Evolutionary conservation across 2,888 invertebrate genomes (phyloP), one percentile per base, ranked within the genome.

Genomic region (Heliconius ismenius): DNA sequence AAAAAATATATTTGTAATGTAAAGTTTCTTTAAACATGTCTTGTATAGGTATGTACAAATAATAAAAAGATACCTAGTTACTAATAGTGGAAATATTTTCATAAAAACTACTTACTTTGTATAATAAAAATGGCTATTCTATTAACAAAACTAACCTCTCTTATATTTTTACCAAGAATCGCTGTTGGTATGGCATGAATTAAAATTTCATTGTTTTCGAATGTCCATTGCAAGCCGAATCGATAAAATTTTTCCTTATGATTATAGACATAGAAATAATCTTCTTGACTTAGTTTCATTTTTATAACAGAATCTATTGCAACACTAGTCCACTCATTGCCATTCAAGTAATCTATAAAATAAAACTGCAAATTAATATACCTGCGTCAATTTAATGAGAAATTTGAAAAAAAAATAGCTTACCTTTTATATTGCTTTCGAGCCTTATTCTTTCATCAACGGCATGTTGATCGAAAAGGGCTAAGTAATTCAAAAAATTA

Each of bases 391-490:
- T 39, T 36, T 9, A 43, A 36, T 60, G 54, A 43, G 7, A 64
- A 36, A 58, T 43, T n/a, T 15, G 1, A 49, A 49, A 73, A 49
- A 36, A 36, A 75, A 69, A 39, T 65, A 28, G n/a, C 1, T 67
- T 43, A 96, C 96, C 95, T 87, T 91, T 84, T 79, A 96, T 91
- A 78, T 97, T 95, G 77, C 92, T 90, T 90, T 98, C 98, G 68
- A 98, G 93, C 79, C 96, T 94, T 79, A 98, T 95, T 86, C 98
- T 95, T 91, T 98, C 98, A 88, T 98, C 96, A 43, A 97, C 96
- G 64, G 98, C 98, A 91, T 98, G 98, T 89, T 98, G 98, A 91
- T 98, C 98, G 87, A 98, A 96, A 54, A 97, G 84, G 54, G 97
- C 92, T 28, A 97, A 85, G 76, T 95, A 89, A 81, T 94, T 89